Base-by-base conservation (phyloP, 1,140 invertebrate species). In the Bacillus rossius region DNA sequence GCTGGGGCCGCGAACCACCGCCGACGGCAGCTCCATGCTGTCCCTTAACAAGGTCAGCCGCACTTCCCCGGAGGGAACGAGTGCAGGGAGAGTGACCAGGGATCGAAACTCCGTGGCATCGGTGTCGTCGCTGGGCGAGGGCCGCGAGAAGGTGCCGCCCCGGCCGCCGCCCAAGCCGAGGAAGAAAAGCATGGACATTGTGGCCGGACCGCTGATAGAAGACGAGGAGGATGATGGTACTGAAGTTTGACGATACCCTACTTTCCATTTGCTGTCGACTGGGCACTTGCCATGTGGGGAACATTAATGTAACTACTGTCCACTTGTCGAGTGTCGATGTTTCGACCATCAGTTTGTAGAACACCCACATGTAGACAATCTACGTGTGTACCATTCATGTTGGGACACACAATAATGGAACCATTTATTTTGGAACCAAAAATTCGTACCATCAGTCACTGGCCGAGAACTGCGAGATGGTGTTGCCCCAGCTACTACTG, bases 181-280 rank as follows among this genome's bases (percentile, higher is more conserved):
- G 67, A 87, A 87, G 76, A 90, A 88, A 66, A 10, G 79, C 78
- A 42, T 75, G 70, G 64, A 82, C 80, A 79, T 48, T 22, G 37
- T 51, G 55, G 37, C 41, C 1, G 57, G 77, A 61, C 87, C 88
- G 26, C 70, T 90, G 41, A 91, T 89, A 64, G 87, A 91, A 66
- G 89, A 92, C 67, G 89, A 92, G 73, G 87, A 87, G 10, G 89
- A 91, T 67, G 89, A 92, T 64, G 89, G 89, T 40, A 92, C 89
- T 64, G 89, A 91, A 79, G 89, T 92, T 75, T 90, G 73, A 79
- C 29, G n/a, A n/a, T n/a, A n/a, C n/a, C n/a, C n/a, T n/a, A n/a
- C n/a, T n/a, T n/a, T n/a, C n/a, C n/a, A n/a, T n/a, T n/a, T n/a
- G n/a, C n/a, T n/a, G n/a, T n/a, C n/a, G n/a, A n/a, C n/a, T n/a